Conservation (phyloP, 2,888 invertebrate species). For the Hylaea fasciaria region DNA sequence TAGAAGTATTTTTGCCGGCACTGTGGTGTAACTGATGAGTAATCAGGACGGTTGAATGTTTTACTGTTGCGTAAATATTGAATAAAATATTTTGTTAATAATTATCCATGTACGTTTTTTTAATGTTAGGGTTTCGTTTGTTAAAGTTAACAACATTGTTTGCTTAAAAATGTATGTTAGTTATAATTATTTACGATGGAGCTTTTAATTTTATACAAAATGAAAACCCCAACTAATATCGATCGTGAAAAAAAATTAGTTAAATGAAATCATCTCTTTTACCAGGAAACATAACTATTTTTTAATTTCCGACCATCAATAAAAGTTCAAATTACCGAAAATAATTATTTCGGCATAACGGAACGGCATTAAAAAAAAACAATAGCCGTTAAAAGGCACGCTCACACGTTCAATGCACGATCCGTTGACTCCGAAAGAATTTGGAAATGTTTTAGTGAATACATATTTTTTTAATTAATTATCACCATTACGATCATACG, state of each 20-base stretch:
- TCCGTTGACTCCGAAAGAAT: constrained; percentile 74
- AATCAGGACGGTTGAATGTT: neutral
- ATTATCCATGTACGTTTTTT: too few species aligned
- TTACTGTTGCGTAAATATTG: neutral
- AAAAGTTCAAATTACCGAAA: constrained; percentile 53
- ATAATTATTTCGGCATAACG: constrained; percentile 53
- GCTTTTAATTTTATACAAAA: too few species aligned
- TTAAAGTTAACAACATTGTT: too few species aligned
- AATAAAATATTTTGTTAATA: too few species aligned
- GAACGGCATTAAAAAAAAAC: constrained; percentile 53
- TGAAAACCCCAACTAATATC: too few species aligned
- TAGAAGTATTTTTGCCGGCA: constrained; percentile 17
- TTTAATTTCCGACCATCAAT: constrained; percentile 27
- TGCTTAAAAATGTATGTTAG: too few species aligned
- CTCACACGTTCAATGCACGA: constrained; percentile 66
- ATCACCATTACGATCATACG: constrained; percentile 62
- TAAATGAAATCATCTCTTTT: too few species aligned
- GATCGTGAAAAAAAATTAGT: too few species aligned
- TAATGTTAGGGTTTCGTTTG: too few species aligned
- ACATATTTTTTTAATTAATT: constrained; percentile 80
- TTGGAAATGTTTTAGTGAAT: constrained; percentile 76
- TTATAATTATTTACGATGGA: too few species aligned
- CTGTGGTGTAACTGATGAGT: neutral
- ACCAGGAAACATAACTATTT: neutral
- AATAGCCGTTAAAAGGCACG: constrained; percentile 59